Evolutionary conservation across 1,140 invertebrate genomes (phyloP).

Genomic region (Trichomalopsis sarcophagae): DNA sequence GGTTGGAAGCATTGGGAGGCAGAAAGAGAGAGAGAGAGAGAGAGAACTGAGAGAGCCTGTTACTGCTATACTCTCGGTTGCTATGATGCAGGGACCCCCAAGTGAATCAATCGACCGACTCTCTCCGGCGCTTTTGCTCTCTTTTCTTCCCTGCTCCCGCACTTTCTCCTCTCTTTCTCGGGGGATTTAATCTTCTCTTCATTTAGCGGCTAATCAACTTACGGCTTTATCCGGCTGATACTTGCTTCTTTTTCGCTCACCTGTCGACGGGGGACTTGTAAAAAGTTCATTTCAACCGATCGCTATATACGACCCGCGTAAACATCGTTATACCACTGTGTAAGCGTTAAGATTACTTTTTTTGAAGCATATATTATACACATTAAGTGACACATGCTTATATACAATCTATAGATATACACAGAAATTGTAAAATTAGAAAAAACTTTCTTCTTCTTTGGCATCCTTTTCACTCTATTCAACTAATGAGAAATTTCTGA

Average conservation of each 20-base stretch:
- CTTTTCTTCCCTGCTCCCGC: background rate
- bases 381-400: no score
- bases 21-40: background rate
- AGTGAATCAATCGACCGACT: slow-evolving; percentile 25
- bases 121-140: background rate
- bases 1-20: background rate
- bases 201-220: slow-evolving; percentile 42
- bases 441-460: slow-evolving; percentile 43
- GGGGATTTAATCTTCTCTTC: slow-evolving; percentile 41
- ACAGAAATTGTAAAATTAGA: no score
- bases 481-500: slow-evolving; percentile 12
- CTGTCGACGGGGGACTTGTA: background rate
- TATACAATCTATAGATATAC: no score
- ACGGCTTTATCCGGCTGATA: background rate
- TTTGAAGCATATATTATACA: no score
- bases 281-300: slow-evolving; percentile 8
- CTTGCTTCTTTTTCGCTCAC: background rate
- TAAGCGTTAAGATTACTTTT: background rate
- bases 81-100: background rate
- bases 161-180: background rate
- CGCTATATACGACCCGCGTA: background rate
- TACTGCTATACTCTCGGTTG: background rate
- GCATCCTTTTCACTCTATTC: slow-evolving; percentile 18
- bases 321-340: background rate
- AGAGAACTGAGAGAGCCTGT: background rate